A percentile compares a stretch with the other conserved stretches of the same genome.
These are phyloP conservation scores for Phyto melanocephala DNA, from an alignment of 2,888 invertebrate genomes.

Conservation along the genomic window DNA sequence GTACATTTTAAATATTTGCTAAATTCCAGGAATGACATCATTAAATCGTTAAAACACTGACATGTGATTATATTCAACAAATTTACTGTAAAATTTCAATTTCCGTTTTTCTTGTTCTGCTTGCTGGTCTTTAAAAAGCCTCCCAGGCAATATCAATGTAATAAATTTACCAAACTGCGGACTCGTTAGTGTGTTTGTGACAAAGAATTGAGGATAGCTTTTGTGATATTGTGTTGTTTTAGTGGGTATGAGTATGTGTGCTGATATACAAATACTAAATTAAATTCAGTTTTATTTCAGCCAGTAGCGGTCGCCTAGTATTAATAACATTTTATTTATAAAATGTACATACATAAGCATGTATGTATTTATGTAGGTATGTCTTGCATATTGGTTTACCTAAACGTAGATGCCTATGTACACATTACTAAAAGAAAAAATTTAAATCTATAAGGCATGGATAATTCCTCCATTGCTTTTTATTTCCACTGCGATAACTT, in stretches of 20 bases:
- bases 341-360: background rate
- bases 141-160: slow-evolving; percentile 40
- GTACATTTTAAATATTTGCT: too few relatives aligned
- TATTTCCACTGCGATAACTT: too few relatives aligned
- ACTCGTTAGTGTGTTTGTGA: slow-evolving; percentile 6
- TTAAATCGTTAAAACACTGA: slow-evolving; percentile 19
- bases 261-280: background rate
- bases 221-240: background rate
- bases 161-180: slow-evolving; percentile 53
- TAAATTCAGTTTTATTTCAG: slow-evolving; percentile 32
- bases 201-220: slow-evolving; percentile 6
- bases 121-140: background rate
- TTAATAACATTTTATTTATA: slow-evolving; percentile 23
- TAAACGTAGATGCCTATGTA: background rate
- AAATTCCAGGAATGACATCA: background rate
- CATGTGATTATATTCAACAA: slow-evolving; percentile 4
- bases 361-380: background rate
- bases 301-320: slow-evolving; percentile 2
- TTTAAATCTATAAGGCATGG: too few relatives aligned
- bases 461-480: too few relatives aligned
- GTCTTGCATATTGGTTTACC: background rate
- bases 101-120: background rate
- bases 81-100: slow-evolving; percentile 27
- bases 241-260: background rate
- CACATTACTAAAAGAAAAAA: too few relatives aligned